Evolutionary conservation across 1,140 invertebrate genomes (phyloP), one percentile per base, ranked within the genome.

Genomic region (Epicauta chinensis): DNA sequence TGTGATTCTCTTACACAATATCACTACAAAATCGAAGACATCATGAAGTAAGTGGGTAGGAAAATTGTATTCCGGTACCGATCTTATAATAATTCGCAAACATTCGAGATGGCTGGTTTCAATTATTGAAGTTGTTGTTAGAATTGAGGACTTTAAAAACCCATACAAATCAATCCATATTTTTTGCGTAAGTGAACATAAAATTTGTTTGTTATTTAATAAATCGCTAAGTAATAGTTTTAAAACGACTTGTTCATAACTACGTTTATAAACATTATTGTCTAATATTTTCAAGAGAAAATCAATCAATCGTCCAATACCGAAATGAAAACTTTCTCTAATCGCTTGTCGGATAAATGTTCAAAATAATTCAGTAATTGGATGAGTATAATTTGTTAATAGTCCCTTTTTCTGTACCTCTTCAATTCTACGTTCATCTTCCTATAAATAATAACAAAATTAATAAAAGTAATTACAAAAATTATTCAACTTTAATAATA

Each of bases 1-100:
- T 12, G 23, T 50, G 1, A 65, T 16, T 5, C 43, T 41, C 15
- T 60, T 42, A 41, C 57, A 57, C n/a, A 67, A 15, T 37, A 55
- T 39, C 9, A 34, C 46, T 12, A 67, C 34, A 54, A 65, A 67
- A 34, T 9, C 7, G 58, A 65, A 65, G 36, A 65, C 53, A 40
- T 59, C 53, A 36, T 60, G 44, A 12, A 67, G 43, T 29, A 57
- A 34, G 37, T 14, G 34, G 2, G 49, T 12, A 4, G 59, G 55
- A 11, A 65, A 53, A 14, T 54, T 59, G 37, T 36, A 43, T 30
- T 55, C 29, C 15, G 65, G 59, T 10, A 61, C 63, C 46, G 53
- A 53, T 55, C 61, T 63, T 2, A 65, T 44, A 14, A 63, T 12
- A 30, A 62, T 43, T 15, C 39, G 34, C 3, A 65, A 50, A 43